A percentile compares a stretch with the other conserved stretches of the same genome.
These are phyloP conservation scores for Stercorarius parasiticus DNA, from an alignment of 2,113 vertebrate genomes.

Conservation along the genomic window DNA sequence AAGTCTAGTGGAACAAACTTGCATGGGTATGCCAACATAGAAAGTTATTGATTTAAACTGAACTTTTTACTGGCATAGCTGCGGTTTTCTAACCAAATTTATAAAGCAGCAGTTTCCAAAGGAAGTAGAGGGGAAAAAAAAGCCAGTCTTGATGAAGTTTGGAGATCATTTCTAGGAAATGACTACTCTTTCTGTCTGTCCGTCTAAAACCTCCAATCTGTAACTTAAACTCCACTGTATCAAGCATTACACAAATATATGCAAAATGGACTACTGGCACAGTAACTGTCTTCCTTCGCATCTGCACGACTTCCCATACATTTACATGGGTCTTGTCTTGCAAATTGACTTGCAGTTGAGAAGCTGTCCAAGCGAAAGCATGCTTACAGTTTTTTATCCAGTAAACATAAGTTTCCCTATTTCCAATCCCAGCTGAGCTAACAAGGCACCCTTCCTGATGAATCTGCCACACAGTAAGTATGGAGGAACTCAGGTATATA, in stretches of 20 bases:
- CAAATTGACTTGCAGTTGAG: not conserved
- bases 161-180: not conserved
- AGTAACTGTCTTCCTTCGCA: not conserved
- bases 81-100: not conserved
- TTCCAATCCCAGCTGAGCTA: not conserved
- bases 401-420: not conserved
- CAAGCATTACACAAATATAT: not conserved
- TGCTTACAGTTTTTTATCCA: not conserved
- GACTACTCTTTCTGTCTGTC: not conserved
- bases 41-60: not conserved
- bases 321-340: not conserved
- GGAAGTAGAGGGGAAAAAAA: not conserved
- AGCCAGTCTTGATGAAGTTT: not conserved
- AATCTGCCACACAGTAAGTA: not conserved
- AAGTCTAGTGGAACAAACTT: not conserved
- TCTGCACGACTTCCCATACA: not conserved
- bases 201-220: not conserved
- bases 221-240: not conserved
- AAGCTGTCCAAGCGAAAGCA: not conserved
- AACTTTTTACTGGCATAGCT: not conserved
- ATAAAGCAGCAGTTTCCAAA: not conserved
- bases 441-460: not conserved
- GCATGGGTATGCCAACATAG: not conserved
- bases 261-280: not conserved
- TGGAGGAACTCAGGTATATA: not conserved